Base-by-base conservation (phyloP, 2,888 invertebrate species). In the Dynastes hyllus region DNA sequence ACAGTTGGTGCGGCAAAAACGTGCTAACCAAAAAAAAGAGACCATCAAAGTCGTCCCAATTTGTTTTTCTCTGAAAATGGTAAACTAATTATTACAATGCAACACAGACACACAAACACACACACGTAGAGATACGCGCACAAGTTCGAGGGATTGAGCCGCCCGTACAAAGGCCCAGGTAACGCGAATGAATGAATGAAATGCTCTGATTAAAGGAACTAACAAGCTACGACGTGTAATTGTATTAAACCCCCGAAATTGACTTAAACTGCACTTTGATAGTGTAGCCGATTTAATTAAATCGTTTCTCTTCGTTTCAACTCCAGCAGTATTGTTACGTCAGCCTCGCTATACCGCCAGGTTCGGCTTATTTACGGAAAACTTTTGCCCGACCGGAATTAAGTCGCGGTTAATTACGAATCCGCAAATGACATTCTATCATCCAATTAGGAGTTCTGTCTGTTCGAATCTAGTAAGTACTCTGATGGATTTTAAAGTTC, bases 211-310 rank as follows among this genome's bases (percentile, higher is more conserved):
- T 73, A 73, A 73, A 73, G 73, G 73, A 73, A 58, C 73, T 73
- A 73, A 73, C 58, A 58, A 73, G 73, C 73, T 58, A n/a, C 40
- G 16, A 11, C 51, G 71, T 16, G 73, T 73, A 73, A 73, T 73
- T 73, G 29, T 61, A 58, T 73, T 73, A 71, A 73, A 50, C 37
- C 73, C 29, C 45, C 27, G 73, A 40, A 73, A 73, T 73, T 58
- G 73, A 73, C 73, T 73, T 73, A 73, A 73, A 73, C 58, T 73
- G 73, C 73, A 73, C 73, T 73, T 73, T 73, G 73, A 73, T 58
- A 73, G 73, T 73, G 73, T 73, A 22, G 61, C 40, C 51, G 73
- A 73, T 73, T 73, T 73, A 58, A 73, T 73, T 73, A 73, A 73
- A 58, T 58, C 55, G 58, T 73, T 53, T 45, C 45, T 45, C 45